These are phyloP conservation scores for Nomada fucata DNA, from an alignment of 2,888 invertebrate genomes.

Conservation along the genomic window DNA sequence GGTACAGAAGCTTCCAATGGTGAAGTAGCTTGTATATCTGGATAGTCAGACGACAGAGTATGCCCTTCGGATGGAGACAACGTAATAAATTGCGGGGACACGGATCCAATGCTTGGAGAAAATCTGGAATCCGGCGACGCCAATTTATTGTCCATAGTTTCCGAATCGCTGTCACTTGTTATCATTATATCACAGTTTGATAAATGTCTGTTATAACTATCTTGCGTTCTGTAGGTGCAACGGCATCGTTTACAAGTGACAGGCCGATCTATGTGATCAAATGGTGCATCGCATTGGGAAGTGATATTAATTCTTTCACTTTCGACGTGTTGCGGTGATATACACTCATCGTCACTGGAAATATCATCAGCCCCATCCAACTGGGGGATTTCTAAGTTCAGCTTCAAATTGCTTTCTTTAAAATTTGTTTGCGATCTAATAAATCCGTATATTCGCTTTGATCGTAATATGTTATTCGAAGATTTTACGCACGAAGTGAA, in stretches of 20 bases:
- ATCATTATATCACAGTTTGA: slow-evolving; percentile 91
- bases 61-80: slow-evolving; percentile 81
- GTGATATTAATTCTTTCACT: slow-evolving; percentile 51
- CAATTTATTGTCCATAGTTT: slow-evolving; percentile 84
- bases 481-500: slow-evolving; percentile 83
- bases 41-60: slow-evolving; percentile 78
- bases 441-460: slow-evolving; percentile 82
- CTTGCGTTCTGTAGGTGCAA: slow-evolving; percentile 93
- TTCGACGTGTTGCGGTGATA: slow-evolving; percentile 65
- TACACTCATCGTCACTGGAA: slow-evolving; percentile 84
- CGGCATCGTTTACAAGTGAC: slow-evolving; percentile 95
- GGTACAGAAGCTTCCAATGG: slow-evolving; percentile 81
- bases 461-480: slow-evolving; percentile 85
- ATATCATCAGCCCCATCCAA: slow-evolving; percentile 90
- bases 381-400: slow-evolving; percentile 85
- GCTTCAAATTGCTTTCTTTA: slow-evolving; percentile 61
- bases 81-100: slow-evolving; percentile 79
- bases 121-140: slow-evolving; percentile 79
- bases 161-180: slow-evolving; percentile 93
- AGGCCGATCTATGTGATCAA: slow-evolving; percentile 88
- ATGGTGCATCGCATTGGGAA: slow-evolving; percentile 73
- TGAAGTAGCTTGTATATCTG: slow-evolving; percentile 79
- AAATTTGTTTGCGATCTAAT: slow-evolving; percentile 83
- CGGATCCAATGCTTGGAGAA: slow-evolving; percentile 74
- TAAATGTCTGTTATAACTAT: slow-evolving; percentile 92